Base-by-base conservation (phyloP, 1,140 invertebrate genomes). In the Andrena cerasifolii region DNA sequence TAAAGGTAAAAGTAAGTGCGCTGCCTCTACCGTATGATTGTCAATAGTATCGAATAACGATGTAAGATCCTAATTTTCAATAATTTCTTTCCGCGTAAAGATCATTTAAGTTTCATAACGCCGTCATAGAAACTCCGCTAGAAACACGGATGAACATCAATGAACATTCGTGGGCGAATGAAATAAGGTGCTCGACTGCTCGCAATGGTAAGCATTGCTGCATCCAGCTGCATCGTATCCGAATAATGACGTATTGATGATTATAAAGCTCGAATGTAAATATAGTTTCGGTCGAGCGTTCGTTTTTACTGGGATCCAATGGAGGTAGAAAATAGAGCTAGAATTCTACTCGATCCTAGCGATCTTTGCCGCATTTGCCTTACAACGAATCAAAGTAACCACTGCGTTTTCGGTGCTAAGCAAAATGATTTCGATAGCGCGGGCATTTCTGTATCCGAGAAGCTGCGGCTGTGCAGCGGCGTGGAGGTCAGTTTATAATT, bases 291-390 rank as follows among this genome's bases (percentile, higher is more conserved):
- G 12, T 77, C 51, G 31, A 63, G 54, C 59, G 14, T 31, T 65
- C 10, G 36, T 36, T 65, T 63, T 73, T 21, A 43, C 14, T n/a
- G 8, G 21, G 3, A 40, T 24, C 56, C 18, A 61, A 77, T 77
- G 62, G 63, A 79, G 43, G 18, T 54, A 18, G 36, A 66, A 67
- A 49, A 4, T 24, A 56, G 28, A 70, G 12, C 6, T 8, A 61
- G 4, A 51, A 43, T 51, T 79, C 43, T 40, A 28, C 28, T 24
- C 33, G 45, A 56, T 18, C n/a, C 21, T 26, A 28, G 40, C 33
- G 65, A 61, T 53, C 40, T 78, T 26, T 91, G 90, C 62, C 84
- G 90, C 43, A 71, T 90, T 77, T 91, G 90, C 63, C 79, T 90
- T 21, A 49, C 72, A 4, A 43, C 79, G 14, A 78, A 87, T 63